Conservation (phyloP, 2,797 vertebrate genomes). For the Phyllotis vaccarum region DNA sequence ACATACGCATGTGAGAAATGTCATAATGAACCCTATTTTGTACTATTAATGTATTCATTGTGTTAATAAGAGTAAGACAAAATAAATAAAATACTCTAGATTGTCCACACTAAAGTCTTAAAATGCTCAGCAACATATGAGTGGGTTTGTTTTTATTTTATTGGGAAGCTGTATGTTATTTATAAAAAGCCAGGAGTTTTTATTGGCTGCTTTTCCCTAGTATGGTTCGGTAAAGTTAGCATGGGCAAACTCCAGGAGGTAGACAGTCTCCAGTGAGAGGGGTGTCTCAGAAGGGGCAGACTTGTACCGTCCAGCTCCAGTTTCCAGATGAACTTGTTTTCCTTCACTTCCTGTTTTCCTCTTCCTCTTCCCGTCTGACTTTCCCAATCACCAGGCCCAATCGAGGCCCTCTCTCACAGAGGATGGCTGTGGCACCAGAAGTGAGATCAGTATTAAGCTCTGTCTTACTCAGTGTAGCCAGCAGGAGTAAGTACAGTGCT, state of each 20-base stretch:
- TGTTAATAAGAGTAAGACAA: background rate
- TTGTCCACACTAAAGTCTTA: background rate
- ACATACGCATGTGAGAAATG: background rate
- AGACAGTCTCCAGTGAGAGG: background rate
- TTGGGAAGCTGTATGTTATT: background rate
- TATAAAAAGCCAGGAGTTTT: slow-evolving; percentile 28
- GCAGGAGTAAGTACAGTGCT: slow-evolving; percentile 91
- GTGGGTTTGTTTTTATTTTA: background rate
- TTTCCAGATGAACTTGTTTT: slow-evolving; percentile 76
- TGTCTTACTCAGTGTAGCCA: slow-evolving; percentile 89
- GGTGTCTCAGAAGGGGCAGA: background rate
- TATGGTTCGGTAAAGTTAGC: background rate
- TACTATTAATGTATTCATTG: background rate
- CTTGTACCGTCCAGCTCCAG: background rate
- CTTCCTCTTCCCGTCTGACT: slow-evolving; percentile 60
- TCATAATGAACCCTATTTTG: background rate
- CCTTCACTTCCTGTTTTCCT: slow-evolving; percentile 13
- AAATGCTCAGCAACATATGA: slow-evolving; percentile 32
- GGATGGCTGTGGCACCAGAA: slow-evolving; percentile 87
- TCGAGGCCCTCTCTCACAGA: slow-evolving; percentile 86
- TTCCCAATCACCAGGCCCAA: slow-evolving; percentile 84
- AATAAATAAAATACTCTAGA: slow-evolving; percentile 2
- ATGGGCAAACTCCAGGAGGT: background rate
- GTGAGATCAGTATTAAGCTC: slow-evolving; percentile 88
- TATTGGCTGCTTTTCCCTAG: background rate